Evolutionary conservation across 2,888 invertebrate species (phyloP).

Genomic region (Nephrotoma appendiculata): DNA sequence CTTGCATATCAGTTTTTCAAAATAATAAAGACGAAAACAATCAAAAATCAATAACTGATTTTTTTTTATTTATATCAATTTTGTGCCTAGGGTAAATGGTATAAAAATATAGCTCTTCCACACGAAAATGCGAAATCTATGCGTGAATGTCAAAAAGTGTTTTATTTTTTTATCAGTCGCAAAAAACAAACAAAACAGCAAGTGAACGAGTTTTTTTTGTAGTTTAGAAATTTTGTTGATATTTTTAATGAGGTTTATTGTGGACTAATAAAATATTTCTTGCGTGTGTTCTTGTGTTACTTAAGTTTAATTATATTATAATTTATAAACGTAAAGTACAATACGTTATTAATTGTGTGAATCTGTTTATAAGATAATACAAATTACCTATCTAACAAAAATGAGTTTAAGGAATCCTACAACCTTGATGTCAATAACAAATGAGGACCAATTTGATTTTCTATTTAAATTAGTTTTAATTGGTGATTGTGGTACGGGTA

Average conservation of each 20-base stretch:
- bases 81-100: background rate
- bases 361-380: background rate
- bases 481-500: conserved; percentile 81
- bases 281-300: background rate
- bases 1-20: background rate
- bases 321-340: background rate
- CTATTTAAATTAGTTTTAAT: conserved; percentile 90
- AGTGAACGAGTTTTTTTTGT: background rate
- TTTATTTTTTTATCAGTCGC: background rate
- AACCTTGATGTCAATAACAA: conserved; percentile 55
- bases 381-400: conserved; percentile 15
- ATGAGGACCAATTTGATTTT: conserved; percentile 78
- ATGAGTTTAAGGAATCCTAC: conserved; percentile 65
- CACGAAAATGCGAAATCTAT: background rate
- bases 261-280: background rate
- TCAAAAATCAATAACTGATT: background rate
- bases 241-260: background rate
- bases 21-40: background rate
- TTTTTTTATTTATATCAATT: background rate
- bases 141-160: background rate
- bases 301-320: background rate
- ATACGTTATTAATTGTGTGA: background rate
- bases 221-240: background rate
- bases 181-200: background rate
- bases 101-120: background rate